Percentiles rank a stretch among this genome's conserved stretches.
phyloP scores from a whole-genome alignment of 2,113 vertebrate species.

The Xiphias gladius region DNA sequence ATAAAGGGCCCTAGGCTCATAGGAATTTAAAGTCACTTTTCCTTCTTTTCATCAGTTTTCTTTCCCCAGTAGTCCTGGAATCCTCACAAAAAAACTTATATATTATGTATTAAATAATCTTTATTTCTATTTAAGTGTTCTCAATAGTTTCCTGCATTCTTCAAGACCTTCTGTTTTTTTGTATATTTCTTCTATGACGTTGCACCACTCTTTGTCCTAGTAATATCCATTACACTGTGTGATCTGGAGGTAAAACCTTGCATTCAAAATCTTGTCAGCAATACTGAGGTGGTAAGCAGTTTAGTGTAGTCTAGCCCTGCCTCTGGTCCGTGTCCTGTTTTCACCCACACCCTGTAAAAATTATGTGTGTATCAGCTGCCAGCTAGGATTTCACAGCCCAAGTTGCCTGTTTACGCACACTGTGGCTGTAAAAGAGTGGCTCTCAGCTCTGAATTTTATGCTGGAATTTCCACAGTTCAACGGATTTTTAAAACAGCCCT shows the following conservation, averaged over 20 bases:
- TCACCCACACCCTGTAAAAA: slow-evolving; percentile 30
- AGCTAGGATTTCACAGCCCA: slow-evolving; percentile 49
- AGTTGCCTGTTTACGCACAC: slow-evolving; percentile 32
- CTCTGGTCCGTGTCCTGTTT: slow-evolving; percentile 37
- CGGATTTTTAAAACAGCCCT: slow-evolving; percentile 68
- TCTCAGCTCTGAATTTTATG: slow-evolving; percentile 37
- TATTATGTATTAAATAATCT: slow-evolving; percentile 32
- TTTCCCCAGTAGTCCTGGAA: slow-evolving; percentile 12
- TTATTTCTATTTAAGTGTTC: slow-evolving; percentile 23
- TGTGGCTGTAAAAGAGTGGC: slow-evolving; percentile 47
- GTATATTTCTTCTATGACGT: not conserved
- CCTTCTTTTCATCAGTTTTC: slow-evolving; percentile 38
- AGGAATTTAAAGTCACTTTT: slow-evolving; percentile 69
- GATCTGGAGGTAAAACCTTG: slow-evolving; percentile 43
- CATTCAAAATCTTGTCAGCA: slow-evolving; percentile 53
- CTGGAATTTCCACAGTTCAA: slow-evolving; percentile 50
- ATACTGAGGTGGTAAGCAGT: slow-evolving; percentile 18
- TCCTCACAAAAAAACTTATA: slow-evolving; percentile 4
- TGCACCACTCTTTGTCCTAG: slow-evolving; percentile 16
- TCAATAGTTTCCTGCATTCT: slow-evolving; percentile 5
- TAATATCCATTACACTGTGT: slow-evolving; percentile 16
- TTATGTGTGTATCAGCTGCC: slow-evolving; percentile 28
- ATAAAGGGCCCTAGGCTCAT: slow-evolving; percentile 65
- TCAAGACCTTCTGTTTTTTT: not conserved
- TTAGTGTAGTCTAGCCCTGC: not conserved